These are phyloP conservation scores for Arctopsyche grandis DNA, from an alignment of 1,140 invertebrate genomes.

Conservation along the genomic window DNA sequence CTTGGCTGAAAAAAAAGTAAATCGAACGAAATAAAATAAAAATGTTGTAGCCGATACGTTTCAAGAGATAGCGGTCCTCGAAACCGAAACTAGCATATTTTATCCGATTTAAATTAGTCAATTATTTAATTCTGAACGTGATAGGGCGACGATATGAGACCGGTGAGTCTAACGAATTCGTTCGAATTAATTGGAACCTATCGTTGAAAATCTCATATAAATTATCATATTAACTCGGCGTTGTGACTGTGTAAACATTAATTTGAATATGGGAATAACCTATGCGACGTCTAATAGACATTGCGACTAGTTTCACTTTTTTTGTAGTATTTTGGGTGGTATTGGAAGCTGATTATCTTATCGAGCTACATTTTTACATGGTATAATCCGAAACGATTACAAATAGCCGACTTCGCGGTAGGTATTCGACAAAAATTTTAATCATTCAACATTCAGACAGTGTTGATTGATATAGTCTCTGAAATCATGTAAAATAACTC, in stretches of 20 bases:
- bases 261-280: slow-evolving; percentile 31
- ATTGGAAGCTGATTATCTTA: slow-evolving; percentile 32
- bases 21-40: slow-evolving; percentile 6
- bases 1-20: neutral
- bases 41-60: neutral
- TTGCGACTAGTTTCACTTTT: slow-evolving; percentile 2
- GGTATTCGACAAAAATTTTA: slow-evolving; percentile 7
- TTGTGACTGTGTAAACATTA: slow-evolving; percentile 16
- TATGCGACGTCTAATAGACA: neutral
- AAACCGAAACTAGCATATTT: slow-evolving; percentile 15
- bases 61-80: neutral
- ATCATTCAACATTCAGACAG: slow-evolving; percentile 7
- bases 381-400: slow-evolving; percentile 25
- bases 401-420: neutral
- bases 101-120: slow-evolving; percentile 38
- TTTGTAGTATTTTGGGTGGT: slow-evolving; percentile 14
- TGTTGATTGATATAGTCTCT: too few relatives aligned
- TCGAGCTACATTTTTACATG: slow-evolving; percentile 31
- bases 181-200: slow-evolving; percentile 33
- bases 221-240: slow-evolving; percentile 27
- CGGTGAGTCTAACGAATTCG: slow-evolving; percentile 28
- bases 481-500: too few relatives aligned
- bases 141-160: neutral
- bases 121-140: slow-evolving; percentile 30
- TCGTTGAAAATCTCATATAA: slow-evolving; percentile 41